Evolutionary conservation across 2,888 invertebrate species (phyloP).

Genomic region (Meloe dianella): DNA sequence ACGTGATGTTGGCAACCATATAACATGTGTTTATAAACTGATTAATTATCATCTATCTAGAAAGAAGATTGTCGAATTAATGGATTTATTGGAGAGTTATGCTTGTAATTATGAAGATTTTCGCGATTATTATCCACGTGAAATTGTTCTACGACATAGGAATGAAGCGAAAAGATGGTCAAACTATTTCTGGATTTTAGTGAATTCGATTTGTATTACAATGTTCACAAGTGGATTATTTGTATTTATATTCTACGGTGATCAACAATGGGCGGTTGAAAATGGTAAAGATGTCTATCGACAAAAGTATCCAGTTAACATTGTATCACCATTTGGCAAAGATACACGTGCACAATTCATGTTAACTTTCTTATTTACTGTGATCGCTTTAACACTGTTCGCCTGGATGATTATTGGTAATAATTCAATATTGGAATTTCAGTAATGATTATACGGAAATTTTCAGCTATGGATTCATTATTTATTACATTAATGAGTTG

Average conservation of each 20-base stretch:
- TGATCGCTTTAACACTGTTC: conserved; percentile 27
- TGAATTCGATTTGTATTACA: conserved; percentile 27
- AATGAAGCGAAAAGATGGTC: conserved; percentile 31
- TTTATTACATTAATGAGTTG: conserved; percentile 39
- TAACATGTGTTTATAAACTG: conserved; percentile 27
- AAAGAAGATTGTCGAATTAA: conserved; percentile 23
- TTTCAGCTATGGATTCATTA: conserved; percentile 36
- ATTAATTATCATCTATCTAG: conserved; percentile 28
- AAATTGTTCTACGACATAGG: conserved; percentile 24
- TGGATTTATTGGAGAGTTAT: conserved; percentile 20
- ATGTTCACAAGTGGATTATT: conserved; percentile 30
- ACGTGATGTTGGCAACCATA: conserved; percentile 33
- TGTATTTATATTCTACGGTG: conserved; percentile 26
- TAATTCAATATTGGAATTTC: conserved; percentile 2
- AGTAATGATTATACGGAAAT: conserved; percentile 10
- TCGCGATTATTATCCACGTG: conserved; percentile 23
- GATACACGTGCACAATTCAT: conserved; percentile 26
- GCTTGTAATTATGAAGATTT: conserved; percentile 27
- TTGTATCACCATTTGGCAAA: conserved; percentile 34
- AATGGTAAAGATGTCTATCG: conserved; percentile 25
- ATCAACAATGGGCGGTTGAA: conserved; percentile 22
- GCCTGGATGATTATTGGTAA: conserved; percentile 36
- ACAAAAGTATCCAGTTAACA: conserved; percentile 33
- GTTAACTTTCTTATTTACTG: conserved; percentile 28
- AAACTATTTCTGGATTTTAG: conserved; percentile 27